Evolutionary conservation across 1,140 invertebrate genomes (phyloP).

Genomic region (Zaprionus davidi): DNA sequence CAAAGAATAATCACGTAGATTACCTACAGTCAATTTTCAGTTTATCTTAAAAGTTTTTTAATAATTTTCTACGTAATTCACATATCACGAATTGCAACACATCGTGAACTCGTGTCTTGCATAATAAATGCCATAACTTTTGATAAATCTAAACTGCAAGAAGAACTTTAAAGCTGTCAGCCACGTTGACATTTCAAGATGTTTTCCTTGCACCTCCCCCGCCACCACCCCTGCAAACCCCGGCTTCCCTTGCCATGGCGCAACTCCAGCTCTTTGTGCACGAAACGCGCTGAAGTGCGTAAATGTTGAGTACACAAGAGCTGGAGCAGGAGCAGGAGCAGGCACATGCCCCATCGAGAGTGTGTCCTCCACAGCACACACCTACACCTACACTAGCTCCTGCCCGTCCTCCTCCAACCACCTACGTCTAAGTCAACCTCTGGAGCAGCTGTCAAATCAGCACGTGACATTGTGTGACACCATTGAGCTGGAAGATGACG

Average conservation of each 20-base stretch:
- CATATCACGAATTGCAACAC: slow-evolving; percentile 40
- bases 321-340: slow-evolving; percentile 23
- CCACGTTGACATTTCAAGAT: slow-evolving; percentile 46
- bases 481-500: slow-evolving; percentile 79
- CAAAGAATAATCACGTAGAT: neutral
- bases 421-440: slow-evolving; percentile 11
- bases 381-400: neutral
- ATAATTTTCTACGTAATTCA: slow-evolving; percentile 45
- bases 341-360: slow-evolving; percentile 20
- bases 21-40: neutral
- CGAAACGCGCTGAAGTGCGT: slow-evolving; percentile 70
- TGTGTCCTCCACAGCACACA: neutral
- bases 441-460: slow-evolving; percentile 55
- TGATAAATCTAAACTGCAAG: slow-evolving; percentile 16
- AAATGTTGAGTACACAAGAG: slow-evolving; percentile 67
- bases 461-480: slow-evolving; percentile 80
- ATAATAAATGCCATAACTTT: slow-evolving; percentile 41
- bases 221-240: neutral
- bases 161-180: slow-evolving; percentile 38
- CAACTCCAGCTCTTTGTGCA: slow-evolving; percentile 43
- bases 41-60: slow-evolving; percentile 10
- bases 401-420: neutral
- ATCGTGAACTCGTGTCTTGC: slow-evolving; percentile 41
- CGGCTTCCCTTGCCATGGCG: neutral
- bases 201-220: neutral